Conservation (phyloP, 1,140 invertebrate species). For the Trichoplusia ni region DNA sequence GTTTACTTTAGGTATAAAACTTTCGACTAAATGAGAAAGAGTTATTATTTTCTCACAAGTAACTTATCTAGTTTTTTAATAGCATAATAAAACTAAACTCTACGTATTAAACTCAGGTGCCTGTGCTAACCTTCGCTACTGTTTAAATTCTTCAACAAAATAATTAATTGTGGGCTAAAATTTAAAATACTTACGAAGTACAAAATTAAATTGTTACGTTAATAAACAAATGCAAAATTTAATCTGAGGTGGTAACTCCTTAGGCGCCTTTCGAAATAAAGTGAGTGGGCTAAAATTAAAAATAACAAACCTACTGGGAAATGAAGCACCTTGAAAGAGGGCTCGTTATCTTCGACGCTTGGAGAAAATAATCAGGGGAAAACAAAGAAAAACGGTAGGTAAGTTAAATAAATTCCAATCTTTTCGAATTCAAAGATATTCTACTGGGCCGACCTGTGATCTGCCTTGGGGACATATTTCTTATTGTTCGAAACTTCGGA, state of each 20-base stretch:
- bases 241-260: conserved; percentile 18
- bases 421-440: conserved; percentile 34
- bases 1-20: too few species aligned
- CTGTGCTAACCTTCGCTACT: too few species aligned
- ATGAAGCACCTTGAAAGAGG: conserved; percentile 51
- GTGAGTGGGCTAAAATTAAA: conserved; percentile 48
- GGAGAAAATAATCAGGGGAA: conserved; percentile 54
- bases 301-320: conserved; percentile 54
- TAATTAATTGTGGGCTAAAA: conserved; percentile 6
- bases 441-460: conserved; percentile 9
- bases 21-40: too few species aligned
- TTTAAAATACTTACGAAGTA: not conserved
- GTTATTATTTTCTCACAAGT: too few species aligned
- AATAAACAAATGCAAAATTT: conserved; percentile 20
- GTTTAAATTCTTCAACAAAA: conserved; percentile 1
- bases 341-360: conserved; percentile 54
- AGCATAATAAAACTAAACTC: too few species aligned
- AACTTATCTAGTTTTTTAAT: too few species aligned
- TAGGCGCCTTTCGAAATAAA: conserved; percentile 32
- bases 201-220: conserved; percentile 1
- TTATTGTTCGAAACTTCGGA: conserved; percentile 14
- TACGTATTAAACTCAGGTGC: too few species aligned
- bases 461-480: conserved; percentile 16
- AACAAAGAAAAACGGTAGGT: conserved; percentile 48
- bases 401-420: conserved; percentile 46